A percentile compares a stretch with the other conserved stretches of the same genome.
These are phyloP conservation scores for Bucco capensis DNA, from an alignment of 2,113 vertebrate species.

Conservation along the genomic window DNA sequence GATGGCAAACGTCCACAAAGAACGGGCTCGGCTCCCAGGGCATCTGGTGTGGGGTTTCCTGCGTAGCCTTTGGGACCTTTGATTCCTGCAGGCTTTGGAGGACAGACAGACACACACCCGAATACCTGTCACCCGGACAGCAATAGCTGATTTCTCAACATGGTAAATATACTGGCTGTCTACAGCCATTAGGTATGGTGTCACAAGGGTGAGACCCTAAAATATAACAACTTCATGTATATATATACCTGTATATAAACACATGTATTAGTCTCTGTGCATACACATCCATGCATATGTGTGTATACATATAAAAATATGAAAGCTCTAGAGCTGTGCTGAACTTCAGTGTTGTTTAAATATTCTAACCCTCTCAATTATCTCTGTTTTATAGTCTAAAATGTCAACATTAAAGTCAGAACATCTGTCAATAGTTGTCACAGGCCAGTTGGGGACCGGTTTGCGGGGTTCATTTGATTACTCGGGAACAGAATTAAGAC, in stretches of 20 bases:
- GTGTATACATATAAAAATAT: neutral
- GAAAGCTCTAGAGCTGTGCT: neutral
- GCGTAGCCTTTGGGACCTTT: too few relatives aligned
- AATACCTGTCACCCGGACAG: neutral
- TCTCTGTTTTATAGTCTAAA: neutral
- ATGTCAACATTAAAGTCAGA: neutral
- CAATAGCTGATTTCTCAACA: rapidly evolving
- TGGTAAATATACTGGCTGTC: neutral
- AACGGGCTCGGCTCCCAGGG: neutral
- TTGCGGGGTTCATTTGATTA: too few relatives aligned
- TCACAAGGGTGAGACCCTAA: neutral
- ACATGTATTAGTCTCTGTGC: too few relatives aligned
- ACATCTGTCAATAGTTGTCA: neutral
- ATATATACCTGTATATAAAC: too few relatives aligned
- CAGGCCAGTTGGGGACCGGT: too few relatives aligned
- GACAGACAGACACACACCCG: neutral
- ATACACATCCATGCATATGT: rapidly evolving
- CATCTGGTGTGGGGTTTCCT: too few relatives aligned
- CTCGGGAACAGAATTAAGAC: too few relatives aligned
- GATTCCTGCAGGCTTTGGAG: neutral
- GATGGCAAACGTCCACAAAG: constrained; percentile 69
- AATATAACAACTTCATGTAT: neutral
- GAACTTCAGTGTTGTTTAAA: neutral
- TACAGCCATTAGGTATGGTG: rapidly evolving
- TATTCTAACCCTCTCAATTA: neutral